These are phyloP conservation scores for Phymorhynchus buccinoides DNA, from an alignment of 1,140 invertebrate species.

Conservation along the genomic window DNA sequence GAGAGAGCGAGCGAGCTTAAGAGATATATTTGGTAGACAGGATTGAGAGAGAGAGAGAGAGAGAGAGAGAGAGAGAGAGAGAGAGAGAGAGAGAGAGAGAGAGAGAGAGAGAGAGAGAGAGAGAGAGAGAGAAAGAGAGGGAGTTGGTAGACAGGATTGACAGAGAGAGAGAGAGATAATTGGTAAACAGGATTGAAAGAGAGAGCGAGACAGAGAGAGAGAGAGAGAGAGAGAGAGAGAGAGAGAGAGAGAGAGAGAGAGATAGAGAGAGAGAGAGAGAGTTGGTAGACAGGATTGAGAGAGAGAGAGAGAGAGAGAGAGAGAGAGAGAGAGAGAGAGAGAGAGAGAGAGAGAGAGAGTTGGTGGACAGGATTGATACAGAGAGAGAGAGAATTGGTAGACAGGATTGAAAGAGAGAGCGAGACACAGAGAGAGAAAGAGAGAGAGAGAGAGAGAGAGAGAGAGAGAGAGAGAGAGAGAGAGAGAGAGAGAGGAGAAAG, in stretches of 20 bases:
- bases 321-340: slow-evolving; percentile 6
- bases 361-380: background rate
- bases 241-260: background rate
- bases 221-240: slow-evolving; percentile 14
- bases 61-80: slow-evolving; percentile 6
- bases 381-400: background rate
- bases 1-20: background rate
- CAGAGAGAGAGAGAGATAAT: background rate
- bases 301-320: too few species aligned
- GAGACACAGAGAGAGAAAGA: too few species aligned
- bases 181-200: too few species aligned
- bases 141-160: background rate
- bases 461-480: too few species aligned
- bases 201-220: too few species aligned
- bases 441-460: too few species aligned
- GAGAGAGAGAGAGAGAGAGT: background rate
- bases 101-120: slow-evolving; percentile 1
- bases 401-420: background rate
- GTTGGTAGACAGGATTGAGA: too few species aligned
- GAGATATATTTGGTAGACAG: background rate
- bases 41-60: too few species aligned
- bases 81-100: slow-evolving; percentile 10
- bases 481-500: too few species aligned
- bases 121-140: slow-evolving; percentile 3
- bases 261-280: too few species aligned